Evolutionary conservation across 2,113 vertebrate species (phyloP).

Genomic region (Neolamprologus sp.): DNA sequence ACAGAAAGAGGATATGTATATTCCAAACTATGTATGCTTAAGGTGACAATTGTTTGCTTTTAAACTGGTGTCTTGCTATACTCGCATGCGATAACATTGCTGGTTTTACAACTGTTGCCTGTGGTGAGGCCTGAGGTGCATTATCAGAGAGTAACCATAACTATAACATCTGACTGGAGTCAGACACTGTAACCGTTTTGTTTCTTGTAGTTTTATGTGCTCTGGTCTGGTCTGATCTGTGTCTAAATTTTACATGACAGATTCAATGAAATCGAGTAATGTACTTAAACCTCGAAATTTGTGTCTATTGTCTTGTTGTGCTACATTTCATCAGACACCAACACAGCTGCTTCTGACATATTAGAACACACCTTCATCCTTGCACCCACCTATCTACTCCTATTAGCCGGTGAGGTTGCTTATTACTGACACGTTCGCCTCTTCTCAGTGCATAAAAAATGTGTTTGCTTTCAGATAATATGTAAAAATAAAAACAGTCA

Average conservation of each 20-base stretch:
- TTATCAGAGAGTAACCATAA: background rate
- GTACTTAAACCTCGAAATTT: background rate
- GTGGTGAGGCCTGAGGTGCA: background rate
- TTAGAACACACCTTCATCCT: background rate
- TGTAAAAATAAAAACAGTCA: background rate
- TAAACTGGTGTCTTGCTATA: background rate
- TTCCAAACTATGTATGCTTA: background rate
- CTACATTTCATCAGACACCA: background rate
- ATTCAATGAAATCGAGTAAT: background rate
- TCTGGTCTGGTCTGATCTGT: background rate
- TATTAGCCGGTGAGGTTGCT: background rate
- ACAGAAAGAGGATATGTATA: background rate
- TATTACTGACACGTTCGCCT: background rate
- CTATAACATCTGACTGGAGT: background rate
- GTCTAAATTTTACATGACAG: background rate
- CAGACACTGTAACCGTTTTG: background rate
- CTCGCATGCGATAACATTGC: background rate
- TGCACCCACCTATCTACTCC: background rate
- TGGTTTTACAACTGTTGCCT: background rate
- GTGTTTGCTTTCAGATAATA: background rate
- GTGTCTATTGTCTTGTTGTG: background rate
- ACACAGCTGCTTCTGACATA: background rate
- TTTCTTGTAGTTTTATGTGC: background rate
- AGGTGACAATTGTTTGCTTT: background rate
- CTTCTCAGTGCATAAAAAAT: background rate